Conservation (phyloP, 2,797 vertebrate genomes). For the Falco peregrinus region DNA sequence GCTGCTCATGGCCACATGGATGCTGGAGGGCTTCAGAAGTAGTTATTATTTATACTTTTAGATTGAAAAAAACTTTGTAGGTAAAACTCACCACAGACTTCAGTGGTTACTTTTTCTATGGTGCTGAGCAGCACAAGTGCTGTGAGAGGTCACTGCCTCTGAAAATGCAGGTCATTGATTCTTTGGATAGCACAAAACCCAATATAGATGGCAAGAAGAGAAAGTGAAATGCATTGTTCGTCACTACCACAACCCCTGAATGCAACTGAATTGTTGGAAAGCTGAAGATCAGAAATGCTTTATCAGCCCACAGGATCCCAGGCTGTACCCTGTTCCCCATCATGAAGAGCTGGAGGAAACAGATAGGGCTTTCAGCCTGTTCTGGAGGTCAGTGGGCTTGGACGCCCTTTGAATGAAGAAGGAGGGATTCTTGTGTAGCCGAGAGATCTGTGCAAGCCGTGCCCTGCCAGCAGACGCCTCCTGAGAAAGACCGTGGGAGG, state of each 20-base stretch:
- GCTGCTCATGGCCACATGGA: not conserved
- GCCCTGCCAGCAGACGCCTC: not conserved
- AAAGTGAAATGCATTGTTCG: not conserved
- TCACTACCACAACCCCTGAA: not conserved
- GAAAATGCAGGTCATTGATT: not conserved
- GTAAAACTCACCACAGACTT: not conserved
- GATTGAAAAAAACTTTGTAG: not conserved
- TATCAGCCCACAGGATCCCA: not conserved
- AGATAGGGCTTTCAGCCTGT: not conserved
- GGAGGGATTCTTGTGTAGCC: not conserved
- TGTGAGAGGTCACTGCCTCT: not conserved
- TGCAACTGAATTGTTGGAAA: not conserved
- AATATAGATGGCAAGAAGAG: not conserved
- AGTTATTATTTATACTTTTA: not conserved
- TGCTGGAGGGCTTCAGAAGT: not conserved
- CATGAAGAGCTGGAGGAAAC: not conserved
- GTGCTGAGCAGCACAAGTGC: not conserved
- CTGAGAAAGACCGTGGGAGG: not conserved
- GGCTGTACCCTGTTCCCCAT: not conserved
- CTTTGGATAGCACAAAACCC: not conserved
- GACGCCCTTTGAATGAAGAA: not conserved
- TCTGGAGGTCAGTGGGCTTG: not conserved
- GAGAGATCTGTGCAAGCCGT: not conserved
- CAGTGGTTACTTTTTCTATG: not conserved
- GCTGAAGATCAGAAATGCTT: not conserved